Evolutionary conservation across 2,888 invertebrate genomes (phyloP), one percentile per base, ranked within the genome.

Genomic region (Cheilosia vernalis): DNA sequence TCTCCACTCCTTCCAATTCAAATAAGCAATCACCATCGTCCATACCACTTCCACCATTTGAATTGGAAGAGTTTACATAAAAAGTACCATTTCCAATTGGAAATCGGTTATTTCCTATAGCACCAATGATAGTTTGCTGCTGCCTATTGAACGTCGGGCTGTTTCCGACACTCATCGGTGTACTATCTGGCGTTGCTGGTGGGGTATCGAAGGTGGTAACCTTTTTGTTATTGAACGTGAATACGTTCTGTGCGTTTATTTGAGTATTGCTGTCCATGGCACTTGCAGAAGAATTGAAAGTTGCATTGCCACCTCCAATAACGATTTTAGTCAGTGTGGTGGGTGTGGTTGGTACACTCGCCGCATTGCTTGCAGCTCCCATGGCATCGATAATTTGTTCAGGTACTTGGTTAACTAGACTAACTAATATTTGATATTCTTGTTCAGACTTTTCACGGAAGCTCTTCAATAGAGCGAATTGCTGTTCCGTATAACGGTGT

Each of bases 1-100:
- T 88, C 69, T 91, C 90, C 33, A 91, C 89, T 70, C 95, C 96
- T 91, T 97, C 97, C 88, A 97, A 93, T 88, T 95, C 95, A 90
- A 97, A 97, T 84, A 97, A 93, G 78, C 95, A 95, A 91, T 96
- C 96, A 13, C 95, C 93, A 88, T 95, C 95, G 21, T 91, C 91
- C 53, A 85, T 64, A 33, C 70, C 70, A 10, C 94, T 93, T 88
- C 95, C 95, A 1, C 73, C 63, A 42, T 72, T 87, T 5, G 87
- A 51, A n/a, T 53, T 76, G 21, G 70, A 49, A 47, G 74, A 60
- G 70, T 80, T 79, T 40, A 64, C 49, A 10, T 51, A 77, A 44
- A 74, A 78, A 37, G 53, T 63, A 49, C 70, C 67, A 69, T 61
- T 78, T 4, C 76, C 83, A 55, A 81, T 72, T 17, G 72, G 70